These are phyloP conservation scores for Lepidonotus clava DNA, from an alignment of 2,888 invertebrate genomes.

Conservation along the genomic window DNA sequence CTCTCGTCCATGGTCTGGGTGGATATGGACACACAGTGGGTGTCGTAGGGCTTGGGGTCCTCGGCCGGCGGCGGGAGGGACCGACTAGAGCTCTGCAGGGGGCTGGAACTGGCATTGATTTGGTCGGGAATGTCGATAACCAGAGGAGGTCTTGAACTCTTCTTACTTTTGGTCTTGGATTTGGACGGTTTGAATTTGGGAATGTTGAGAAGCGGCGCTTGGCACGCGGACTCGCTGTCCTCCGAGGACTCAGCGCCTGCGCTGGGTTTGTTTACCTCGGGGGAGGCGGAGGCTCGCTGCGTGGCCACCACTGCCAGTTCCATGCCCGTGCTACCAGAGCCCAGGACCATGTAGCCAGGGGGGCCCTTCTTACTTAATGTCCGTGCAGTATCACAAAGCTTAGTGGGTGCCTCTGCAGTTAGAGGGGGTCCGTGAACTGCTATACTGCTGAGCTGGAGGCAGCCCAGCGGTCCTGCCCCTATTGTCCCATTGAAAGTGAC, in stretches of 20 bases:
- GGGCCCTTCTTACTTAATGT: too few relatives aligned
- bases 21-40: conserved; percentile 25
- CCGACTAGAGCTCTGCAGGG: neutral
- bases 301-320: neutral
- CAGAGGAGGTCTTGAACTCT: neutral
- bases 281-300: neutral
- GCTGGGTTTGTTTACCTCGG: neutral
- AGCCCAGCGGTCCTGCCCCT: conserved; percentile 16
- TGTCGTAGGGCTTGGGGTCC: neutral
- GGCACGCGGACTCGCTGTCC: conserved; percentile 16
- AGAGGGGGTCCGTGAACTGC: neutral
- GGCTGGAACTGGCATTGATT: neutral
- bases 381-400: neutral
- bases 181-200: conserved; percentile 47
- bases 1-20: neutral
- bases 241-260: conserved; percentile 30
- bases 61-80: neutral
- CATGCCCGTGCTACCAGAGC: neutral
- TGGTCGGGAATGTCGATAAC: conserved; percentile 36
- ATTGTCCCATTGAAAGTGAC: conserved; percentile 10
- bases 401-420: neutral
- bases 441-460: neutral
- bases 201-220: conserved; percentile 49
- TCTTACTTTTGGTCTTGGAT: conserved; percentile 41
- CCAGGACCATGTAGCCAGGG: neutral